Evolutionary conservation across 1,140 invertebrate species (phyloP).

Genomic region (Drosophila kanapiae): DNA sequence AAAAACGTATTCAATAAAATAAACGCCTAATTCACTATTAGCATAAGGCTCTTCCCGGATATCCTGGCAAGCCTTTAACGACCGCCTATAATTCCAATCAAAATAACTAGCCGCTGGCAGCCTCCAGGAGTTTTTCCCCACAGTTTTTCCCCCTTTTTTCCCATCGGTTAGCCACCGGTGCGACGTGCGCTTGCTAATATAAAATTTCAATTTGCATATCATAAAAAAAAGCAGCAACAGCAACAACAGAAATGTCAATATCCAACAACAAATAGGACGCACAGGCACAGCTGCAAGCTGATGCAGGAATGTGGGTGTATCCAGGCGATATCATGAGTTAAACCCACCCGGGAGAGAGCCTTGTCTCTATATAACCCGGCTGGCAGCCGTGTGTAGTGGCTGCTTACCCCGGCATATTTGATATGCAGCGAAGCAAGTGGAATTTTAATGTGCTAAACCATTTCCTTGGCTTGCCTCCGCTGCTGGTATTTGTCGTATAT

Average conservation of each 20-base stretch:
- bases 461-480: slow-evolving; percentile 58
- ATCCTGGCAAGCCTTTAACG: slow-evolving; percentile 28
- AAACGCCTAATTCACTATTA: slow-evolving; percentile 34
- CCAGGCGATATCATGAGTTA: slow-evolving; percentile 41
- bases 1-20: not conserved
- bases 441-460: slow-evolving; percentile 83
- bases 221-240: slow-evolving; percentile 36
- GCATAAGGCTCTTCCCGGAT: not conserved
- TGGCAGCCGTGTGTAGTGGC: slow-evolving; percentile 11
- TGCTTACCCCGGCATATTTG: slow-evolving; percentile 72
- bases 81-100: slow-evolving; percentile 71
- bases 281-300: slow-evolving; percentile 42
- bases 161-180: slow-evolving; percentile 37
- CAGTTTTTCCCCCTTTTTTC: slow-evolving; percentile 33
- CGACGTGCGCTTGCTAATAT: slow-evolving; percentile 69
- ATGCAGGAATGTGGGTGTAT: slow-evolving; percentile 27
- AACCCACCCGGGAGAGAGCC: slow-evolving; percentile 40
- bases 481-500: slow-evolving; percentile 43
- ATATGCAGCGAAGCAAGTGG: slow-evolving; percentile 81
- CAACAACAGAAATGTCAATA: slow-evolving; percentile 63
- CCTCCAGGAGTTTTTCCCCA: not conserved
- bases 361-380: slow-evolving; percentile 22
- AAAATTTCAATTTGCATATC: slow-evolving; percentile 83
- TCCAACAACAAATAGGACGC: slow-evolving; percentile 65
- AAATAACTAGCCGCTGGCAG: slow-evolving; percentile 68